Conservation (phyloP, 2,797 vertebrate species). For the Sitta carolinensis region DNA sequence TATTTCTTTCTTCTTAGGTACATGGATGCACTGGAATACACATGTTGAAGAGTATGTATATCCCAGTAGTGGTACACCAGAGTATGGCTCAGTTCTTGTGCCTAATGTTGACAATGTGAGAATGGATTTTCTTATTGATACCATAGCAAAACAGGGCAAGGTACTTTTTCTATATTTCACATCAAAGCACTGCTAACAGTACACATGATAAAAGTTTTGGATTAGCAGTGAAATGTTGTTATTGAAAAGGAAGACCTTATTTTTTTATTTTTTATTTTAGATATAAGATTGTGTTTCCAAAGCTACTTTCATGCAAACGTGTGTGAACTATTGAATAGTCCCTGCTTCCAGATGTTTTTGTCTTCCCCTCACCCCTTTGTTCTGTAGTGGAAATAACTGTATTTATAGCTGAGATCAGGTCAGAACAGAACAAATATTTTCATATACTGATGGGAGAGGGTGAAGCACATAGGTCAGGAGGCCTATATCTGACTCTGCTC, state of each 20-base stretch:
- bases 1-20: slow-evolving; percentile 73
- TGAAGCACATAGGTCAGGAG: neutral
- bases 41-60: slow-evolving; percentile 87
- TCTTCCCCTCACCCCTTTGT: neutral
- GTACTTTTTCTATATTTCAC: slow-evolving; percentile 62
- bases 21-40: slow-evolving; percentile 91
- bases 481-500: neutral
- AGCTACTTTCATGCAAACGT: neutral
- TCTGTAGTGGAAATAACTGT: neutral
- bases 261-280: neutral
- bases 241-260: neutral
- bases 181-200: neutral
- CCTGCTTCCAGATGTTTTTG: neutral
- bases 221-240: neutral
- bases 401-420: neutral
- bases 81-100: slow-evolving; percentile 91
- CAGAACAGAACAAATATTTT: neutral
- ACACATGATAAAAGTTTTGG: neutral
- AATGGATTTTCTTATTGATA: slow-evolving; percentile 92
- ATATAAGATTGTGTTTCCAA: neutral
- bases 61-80: slow-evolving; percentile 80
- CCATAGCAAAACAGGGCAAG: slow-evolving; percentile 93
- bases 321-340: neutral
- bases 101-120: slow-evolving; percentile 95
- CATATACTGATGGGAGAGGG: neutral